Percentiles rank a stretch among this genome's conserved stretches.
phyloP scores from a whole-genome alignment of 2,888 invertebrate species.

The Macrophya annulata region DNA sequence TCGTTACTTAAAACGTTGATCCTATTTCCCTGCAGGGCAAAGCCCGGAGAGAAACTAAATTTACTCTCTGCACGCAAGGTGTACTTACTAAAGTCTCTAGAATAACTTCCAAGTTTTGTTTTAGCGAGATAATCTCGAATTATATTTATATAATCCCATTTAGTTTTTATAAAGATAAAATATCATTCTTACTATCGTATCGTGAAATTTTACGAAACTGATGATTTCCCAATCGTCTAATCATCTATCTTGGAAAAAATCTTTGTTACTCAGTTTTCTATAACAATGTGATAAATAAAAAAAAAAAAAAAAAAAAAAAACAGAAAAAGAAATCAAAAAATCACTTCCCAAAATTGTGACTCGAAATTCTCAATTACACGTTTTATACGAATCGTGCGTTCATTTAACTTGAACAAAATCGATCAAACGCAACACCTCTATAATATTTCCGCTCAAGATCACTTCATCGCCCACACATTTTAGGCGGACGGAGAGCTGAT shows the following conservation, averaged over 20 bases:
- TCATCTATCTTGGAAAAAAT: not conserved
- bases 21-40: not conserved
- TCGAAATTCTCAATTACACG: not conserved
- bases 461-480: conserved; percentile 1
- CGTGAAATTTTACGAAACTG: not conserved
- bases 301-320: too few relatives aligned
- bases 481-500: not conserved
- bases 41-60: conserved; percentile 27
- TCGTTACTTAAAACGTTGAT: conserved; percentile 39
- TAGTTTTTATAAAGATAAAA: not conserved
- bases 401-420: not conserved
- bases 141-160: not conserved
- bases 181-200: not conserved
- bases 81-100: conserved; percentile 5
- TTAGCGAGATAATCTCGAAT: conserved; percentile 1
- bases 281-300: not conserved
- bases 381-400: not conserved
- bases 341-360: not conserved
- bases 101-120: conserved; percentile 1
- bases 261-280: not conserved
- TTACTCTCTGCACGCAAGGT: conserved; percentile 29
- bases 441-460: conserved; percentile 50
- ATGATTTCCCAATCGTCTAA: not conserved
- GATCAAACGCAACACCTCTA: conserved; percentile 33
- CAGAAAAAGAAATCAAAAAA: too few relatives aligned